A percentile compares a stretch with the other conserved stretches of the same genome.
phyloP scores from a whole-genome alignment of 1,140 invertebrate genomes.

The Oncopeltus fasciatus region DNA sequence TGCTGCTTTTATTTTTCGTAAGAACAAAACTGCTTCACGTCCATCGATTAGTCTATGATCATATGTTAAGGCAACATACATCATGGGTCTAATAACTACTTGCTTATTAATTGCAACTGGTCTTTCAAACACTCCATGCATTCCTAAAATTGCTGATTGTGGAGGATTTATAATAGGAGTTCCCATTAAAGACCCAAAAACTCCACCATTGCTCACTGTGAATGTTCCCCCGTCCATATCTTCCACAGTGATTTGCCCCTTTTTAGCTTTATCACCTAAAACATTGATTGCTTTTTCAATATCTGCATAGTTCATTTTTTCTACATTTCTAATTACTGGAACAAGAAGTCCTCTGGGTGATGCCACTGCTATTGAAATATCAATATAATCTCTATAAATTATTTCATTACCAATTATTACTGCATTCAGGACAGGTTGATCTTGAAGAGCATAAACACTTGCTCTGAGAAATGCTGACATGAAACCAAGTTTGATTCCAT shows the following conservation, averaged over 20 bases:
- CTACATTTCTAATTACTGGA: slow-evolving; percentile 89
- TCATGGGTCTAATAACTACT: slow-evolving; percentile 96
- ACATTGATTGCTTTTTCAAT: slow-evolving; percentile 82
- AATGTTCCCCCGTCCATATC: slow-evolving; percentile 99
- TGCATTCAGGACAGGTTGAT: slow-evolving; percentile 93
- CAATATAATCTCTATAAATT: slow-evolving; percentile 92
- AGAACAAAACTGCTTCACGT: slow-evolving; percentile 93
- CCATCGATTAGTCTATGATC: slow-evolving; percentile 98
- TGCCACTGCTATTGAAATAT: slow-evolving; percentile 96
- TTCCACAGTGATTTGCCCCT: slow-evolving; percentile 78
- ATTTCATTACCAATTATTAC: slow-evolving; percentile 93
- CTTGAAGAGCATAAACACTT: slow-evolving; percentile 77
- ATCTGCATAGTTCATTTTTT: slow-evolving; percentile 88
- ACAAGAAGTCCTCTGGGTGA: slow-evolving; percentile 98
- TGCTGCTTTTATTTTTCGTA: slow-evolving; percentile 87
- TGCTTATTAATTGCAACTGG: slow-evolving; percentile 91
- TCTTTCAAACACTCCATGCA: slow-evolving; percentile 93
- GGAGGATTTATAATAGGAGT: slow-evolving; percentile 99
- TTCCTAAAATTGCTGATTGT: slow-evolving; percentile 95
- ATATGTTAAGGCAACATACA: slow-evolving; percentile 97
- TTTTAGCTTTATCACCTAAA: slow-evolving; percentile 82
- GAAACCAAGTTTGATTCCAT: slow-evolving; percentile 91
- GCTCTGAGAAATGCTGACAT: slow-evolving; percentile 98
- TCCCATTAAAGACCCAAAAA: slow-evolving; percentile 94
- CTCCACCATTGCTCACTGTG: slow-evolving; percentile 97